phyloP scores from a whole-genome alignment of 2,113 vertebrate species.

The Struthio camelus region DNA sequence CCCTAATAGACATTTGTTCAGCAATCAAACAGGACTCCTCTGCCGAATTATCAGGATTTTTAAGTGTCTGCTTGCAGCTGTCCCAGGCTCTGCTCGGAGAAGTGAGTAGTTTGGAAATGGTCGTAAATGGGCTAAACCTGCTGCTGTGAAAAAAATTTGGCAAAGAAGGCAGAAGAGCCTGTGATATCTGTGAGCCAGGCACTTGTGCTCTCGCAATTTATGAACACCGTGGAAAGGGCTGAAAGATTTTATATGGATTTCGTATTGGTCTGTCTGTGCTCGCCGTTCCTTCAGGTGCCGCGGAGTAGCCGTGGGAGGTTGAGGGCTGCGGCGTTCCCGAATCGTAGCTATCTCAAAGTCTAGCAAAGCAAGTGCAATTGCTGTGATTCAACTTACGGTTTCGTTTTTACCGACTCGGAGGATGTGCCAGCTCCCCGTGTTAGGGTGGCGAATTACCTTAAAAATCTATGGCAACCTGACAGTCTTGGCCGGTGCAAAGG shows the following conservation, averaged over 20 bases:
- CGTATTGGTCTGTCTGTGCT: background rate
- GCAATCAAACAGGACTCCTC: background rate
- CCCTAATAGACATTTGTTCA: background rate
- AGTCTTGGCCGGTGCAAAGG: background rate
- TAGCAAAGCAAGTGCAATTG: background rate
- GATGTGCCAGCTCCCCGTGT: background rate
- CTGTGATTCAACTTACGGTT: accelerated
- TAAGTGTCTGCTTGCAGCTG: background rate
- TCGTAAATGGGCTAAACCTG: background rate
- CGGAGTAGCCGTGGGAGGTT: background rate
- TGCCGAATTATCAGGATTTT: background rate
- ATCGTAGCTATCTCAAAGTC: background rate
- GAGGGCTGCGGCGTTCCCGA: background rate
- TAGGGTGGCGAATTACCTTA: background rate
- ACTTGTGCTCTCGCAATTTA: background rate
- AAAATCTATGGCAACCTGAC: background rate
- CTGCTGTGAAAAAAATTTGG: background rate
- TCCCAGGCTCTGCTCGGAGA: background rate
- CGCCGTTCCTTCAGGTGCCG: background rate
- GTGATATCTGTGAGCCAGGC: background rate
- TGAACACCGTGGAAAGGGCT: background rate
- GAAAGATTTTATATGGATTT: background rate
- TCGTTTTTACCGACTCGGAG: background rate
- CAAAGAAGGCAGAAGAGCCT: background rate
- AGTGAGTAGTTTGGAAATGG: background rate